Conservation (phyloP, 2,113 vertebrate species). For the Asarcornis scutulata region DNA sequence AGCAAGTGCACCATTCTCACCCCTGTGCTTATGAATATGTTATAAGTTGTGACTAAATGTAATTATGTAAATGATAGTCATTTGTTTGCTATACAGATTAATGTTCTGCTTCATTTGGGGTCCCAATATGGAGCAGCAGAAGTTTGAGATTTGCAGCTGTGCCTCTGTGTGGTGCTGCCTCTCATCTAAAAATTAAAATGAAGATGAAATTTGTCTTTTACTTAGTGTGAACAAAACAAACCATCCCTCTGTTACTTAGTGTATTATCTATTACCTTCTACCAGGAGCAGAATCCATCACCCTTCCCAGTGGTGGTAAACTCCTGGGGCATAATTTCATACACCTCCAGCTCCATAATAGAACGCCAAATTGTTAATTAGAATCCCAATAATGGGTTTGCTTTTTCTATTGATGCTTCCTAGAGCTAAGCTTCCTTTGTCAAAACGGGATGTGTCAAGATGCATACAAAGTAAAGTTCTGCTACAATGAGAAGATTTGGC, state of each 20-base stretch:
- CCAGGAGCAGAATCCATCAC: constrained; percentile 50
- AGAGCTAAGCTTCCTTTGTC: not conserved
- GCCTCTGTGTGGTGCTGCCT: constrained; percentile 61
- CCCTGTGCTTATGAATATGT: constrained; percentile 58
- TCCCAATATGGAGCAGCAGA: constrained; percentile 59
- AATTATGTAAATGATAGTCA: constrained; percentile 74
- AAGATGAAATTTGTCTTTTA: constrained; percentile 56
- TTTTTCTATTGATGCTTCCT: not conserved
- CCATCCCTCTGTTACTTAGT: not conserved
- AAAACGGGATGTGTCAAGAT: not conserved
- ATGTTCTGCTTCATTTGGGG: constrained; percentile 64
- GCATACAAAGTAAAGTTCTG: not conserved
- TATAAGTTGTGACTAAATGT: constrained; percentile 66
- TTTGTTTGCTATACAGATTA: constrained; percentile 72
- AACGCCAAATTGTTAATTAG: not conserved
- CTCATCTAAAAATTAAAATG: constrained; percentile 58
- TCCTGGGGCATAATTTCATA: constrained; percentile 32
- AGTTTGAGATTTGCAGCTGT: constrained; percentile 65
- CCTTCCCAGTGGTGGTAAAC: not conserved
- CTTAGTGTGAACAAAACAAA: constrained; percentile 26
- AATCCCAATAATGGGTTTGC: constrained; percentile 10
- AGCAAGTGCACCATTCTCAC: constrained; percentile 41
- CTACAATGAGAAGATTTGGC: not conserved
- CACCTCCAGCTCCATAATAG: not conserved
- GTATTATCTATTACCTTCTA: constrained; percentile 28